These are phyloP conservation scores for Platypus cylindrus DNA, from an alignment of 2,888 invertebrate species.

Conservation along the genomic window DNA sequence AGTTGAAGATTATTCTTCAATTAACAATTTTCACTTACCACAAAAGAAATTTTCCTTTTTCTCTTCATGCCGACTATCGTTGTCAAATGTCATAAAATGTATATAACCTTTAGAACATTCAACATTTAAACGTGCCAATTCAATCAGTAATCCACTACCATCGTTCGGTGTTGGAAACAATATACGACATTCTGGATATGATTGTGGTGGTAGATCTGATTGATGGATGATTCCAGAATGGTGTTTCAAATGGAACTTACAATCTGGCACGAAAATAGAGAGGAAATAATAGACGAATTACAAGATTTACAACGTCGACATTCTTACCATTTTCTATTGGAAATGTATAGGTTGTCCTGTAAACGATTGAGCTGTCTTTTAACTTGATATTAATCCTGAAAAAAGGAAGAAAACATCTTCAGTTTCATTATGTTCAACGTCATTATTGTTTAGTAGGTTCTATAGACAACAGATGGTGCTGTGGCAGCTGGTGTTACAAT, in stretches of 20 bases:
- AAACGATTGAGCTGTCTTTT: constrained; percentile 41
- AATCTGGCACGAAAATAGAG: constrained; percentile 36
- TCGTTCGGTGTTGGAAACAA: constrained; percentile 37
- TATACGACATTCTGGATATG: constrained; percentile 39
- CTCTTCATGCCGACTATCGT: constrained; percentile 25
- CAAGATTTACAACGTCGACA: no score
- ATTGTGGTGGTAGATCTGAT: constrained; percentile 43
- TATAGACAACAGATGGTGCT: no score
- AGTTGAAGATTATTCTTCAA: background rate
- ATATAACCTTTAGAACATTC: constrained; percentile 50
- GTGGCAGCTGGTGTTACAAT: no score
- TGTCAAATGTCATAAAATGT: constrained; percentile 41
- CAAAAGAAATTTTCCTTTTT: constrained; percentile 37
- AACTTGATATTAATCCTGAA: constrained; percentile 46
- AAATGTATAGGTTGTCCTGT: constrained; percentile 45
- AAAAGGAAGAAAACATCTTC: constrained; percentile 28
- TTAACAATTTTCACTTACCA: constrained; percentile 7
- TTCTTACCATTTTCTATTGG: no score
- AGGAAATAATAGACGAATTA: no score
- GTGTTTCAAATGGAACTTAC: constrained; percentile 41
- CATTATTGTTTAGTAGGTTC: no score
- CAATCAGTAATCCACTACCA: constrained; percentile 47
- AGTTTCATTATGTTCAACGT: no score
- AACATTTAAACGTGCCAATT: constrained; percentile 55
- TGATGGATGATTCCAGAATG: constrained; percentile 37